Base-by-base conservation (phyloP, 30 jellyfish, hydroid and myxozoan genomes). In the Aurelia aurita region DNA sequence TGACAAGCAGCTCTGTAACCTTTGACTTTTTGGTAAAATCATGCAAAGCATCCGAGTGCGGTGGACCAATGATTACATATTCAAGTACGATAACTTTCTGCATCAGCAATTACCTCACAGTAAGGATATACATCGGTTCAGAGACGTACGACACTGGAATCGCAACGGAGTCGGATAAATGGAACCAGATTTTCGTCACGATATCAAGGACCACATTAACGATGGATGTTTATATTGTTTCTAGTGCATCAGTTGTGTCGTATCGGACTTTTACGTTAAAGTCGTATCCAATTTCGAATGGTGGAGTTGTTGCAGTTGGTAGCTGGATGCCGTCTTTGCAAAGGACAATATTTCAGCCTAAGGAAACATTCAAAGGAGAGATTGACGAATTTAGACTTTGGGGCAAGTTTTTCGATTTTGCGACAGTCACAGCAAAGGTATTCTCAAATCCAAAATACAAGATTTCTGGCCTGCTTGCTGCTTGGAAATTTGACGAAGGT, bases 401-500 rank as follows among this genome's bases (percentile, higher is more conserved):
- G 93, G 45, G 47, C 61, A 49, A 44, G 19, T 16, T 25, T 19
- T 84, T 84, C 32, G 93, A 84, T 27, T 84, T 70, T 45, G 81
- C 87, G 27, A 45, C 32, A 27, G 87, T 84, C 35, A 72, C 44
- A 26, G 57, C 66, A 10, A 39, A 39, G 3, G 87, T 54, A 18
- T 73, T 71, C 29, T 72, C 80, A 31, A 72, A 84, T 44, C 76
- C 74, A 58, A 69, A 16, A n/a, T 84, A 57, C 74, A 84, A 63
- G 62, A 57, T 32, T 44, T 31, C 87, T 43, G 82, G 45, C 57
- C 62, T 72, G 53, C 51, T 67, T n/a, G 86, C 87, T 59, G 93
- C 93, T 11, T 84, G 87, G 87, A 84, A 84, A 35, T 84, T 84
- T 62, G 76, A 84, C 44, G 93, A 84, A 71, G 93, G 87, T 2